Base-by-base conservation (phyloP, 2,888 invertebrate genomes). In the Neoaliturus tenellus region DNA sequence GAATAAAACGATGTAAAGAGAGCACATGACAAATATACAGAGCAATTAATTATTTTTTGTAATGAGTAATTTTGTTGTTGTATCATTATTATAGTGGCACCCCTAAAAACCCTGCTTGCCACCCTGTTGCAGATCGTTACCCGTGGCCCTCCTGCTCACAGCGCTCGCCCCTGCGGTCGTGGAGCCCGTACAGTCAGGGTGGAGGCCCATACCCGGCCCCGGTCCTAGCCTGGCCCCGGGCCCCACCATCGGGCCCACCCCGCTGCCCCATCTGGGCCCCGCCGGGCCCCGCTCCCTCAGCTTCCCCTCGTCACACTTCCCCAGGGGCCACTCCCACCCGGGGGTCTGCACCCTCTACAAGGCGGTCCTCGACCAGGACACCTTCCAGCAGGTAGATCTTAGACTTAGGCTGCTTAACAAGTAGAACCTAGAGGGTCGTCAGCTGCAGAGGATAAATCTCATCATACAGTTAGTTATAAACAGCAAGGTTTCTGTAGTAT, bases 271-370 rank as follows among this genome's bases (percentile, higher is more conserved):
- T 8, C 69, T 33, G 25, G 33, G 90, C 85, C 89, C 89, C 14
- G 89, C 89, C 0, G 85, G 89, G 80, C 90, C 90, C 28, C 89
- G 89, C 55, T 91, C 91, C 55, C 90, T 90, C 51, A 91, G 91
- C 69, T 62, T 28, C 62, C 62, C 62, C 31, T 44, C 23, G 39
- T 93, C 93, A 93, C 92, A 92, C 62, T 73, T n/a, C 85, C 87
- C 86, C 91, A 51, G 89, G 91, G 6, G 86, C 90, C 62, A 87
- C 89, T 5, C 91, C 5, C 88, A 90, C 83, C 89, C 91, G 0
- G 86, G 90, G 14, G 90, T 92, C 1, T 95, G 95, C 89, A 92
- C 94, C 85, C 92, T 95, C 6, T 94, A 95, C 90, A 95, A 95
- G 89, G 93, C 94, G 33, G 91, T 92, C 10, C 94, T 95, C 87